Conservation (phyloP, 2,113 vertebrate species). For the Tenebrosternarchus preto region DNA sequence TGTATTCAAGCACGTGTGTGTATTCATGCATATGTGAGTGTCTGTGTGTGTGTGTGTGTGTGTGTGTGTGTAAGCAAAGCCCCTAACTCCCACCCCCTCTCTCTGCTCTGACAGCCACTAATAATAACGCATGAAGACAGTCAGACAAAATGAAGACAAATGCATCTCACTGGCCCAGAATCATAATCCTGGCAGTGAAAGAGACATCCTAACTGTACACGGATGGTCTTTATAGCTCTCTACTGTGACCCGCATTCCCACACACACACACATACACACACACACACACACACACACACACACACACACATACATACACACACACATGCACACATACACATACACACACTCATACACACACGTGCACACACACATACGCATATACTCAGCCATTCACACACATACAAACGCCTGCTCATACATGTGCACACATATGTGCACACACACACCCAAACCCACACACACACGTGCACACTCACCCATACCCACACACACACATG, state of each 20-base stretch:
- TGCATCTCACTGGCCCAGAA: conserved; percentile 86
- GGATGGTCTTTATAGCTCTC: conserved; percentile 85
- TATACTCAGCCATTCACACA: no score
- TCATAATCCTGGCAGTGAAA: conserved; percentile 90
- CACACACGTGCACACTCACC: no score
- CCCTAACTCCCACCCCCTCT: conserved; percentile 43
- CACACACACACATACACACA: conserved; percentile 43
- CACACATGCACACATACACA: conserved; percentile 33
- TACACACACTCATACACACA: conserved; percentile 72
- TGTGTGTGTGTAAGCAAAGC: conserved; percentile 33
- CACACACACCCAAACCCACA: neutral
- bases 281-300: neutral
- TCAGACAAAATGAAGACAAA: conserved; percentile 99
- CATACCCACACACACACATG: neutral
- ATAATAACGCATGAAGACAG: conserved; percentile 99
- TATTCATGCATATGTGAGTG: neutral
- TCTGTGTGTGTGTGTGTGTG: conserved; percentile 4
- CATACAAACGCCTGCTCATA: neutral
- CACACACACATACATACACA: neutral
- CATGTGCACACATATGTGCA: neutral
- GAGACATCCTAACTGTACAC: conserved; percentile 84
- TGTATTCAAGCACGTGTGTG: neutral
- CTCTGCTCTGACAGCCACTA: conserved; percentile 86
- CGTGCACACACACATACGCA: neutral
- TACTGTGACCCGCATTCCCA: conserved; percentile 68